Base-by-base conservation (phyloP, 1,140 invertebrate species). In the Philotrypesis tridentata region DNA sequence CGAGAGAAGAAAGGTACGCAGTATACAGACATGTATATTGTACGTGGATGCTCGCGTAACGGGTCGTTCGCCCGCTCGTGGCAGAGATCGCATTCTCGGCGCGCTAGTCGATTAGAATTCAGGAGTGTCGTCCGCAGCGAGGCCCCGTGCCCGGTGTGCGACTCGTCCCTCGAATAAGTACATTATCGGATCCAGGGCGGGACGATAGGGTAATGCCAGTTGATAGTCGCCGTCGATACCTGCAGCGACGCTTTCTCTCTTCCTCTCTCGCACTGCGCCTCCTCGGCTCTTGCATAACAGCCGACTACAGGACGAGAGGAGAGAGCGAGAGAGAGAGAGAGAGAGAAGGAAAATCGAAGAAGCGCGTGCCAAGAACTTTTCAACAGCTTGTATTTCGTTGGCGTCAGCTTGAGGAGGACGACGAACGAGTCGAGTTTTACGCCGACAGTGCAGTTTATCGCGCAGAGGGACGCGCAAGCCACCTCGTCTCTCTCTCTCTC, bases 331-430 rank as follows among this genome's bases (percentile, higher is more conserved):
- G n/a, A n/a, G n/a, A n/a, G n/a, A n/a, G n/a, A n/a, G n/a, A n/a
- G 5, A 4, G 60, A 48, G n/a, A 37, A 9, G 14, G 27, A 70
- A 61, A 72, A 23, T n/a, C 14, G 29, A 8, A 79, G 12, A 75
- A 86, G 73, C 68, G 77, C 84, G 79, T 83, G 82, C 80, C 85
- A 87, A 86, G 78, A 87, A 86, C 77, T 86, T 87, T 82, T 85
- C 84, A 84, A 82, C 83, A 80, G 78, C 79, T 83, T 83, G 83
- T 86, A 86, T 86, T 86, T 87, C 85, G 82, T 87, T 85, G 78
- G 55, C 72, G 72, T 60, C 72, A 74, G 72, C 48, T 74, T n/a
- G 63, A 65, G 27, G 48, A 55, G 17, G 48, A 55, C 17, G n/a
- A n/a, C n/a, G n/a, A n/a, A n/a, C n/a, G 17, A 17, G 48, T 17